Conservation (phyloP, 2,797 vertebrate species). For the Channallabes apus region DNA sequence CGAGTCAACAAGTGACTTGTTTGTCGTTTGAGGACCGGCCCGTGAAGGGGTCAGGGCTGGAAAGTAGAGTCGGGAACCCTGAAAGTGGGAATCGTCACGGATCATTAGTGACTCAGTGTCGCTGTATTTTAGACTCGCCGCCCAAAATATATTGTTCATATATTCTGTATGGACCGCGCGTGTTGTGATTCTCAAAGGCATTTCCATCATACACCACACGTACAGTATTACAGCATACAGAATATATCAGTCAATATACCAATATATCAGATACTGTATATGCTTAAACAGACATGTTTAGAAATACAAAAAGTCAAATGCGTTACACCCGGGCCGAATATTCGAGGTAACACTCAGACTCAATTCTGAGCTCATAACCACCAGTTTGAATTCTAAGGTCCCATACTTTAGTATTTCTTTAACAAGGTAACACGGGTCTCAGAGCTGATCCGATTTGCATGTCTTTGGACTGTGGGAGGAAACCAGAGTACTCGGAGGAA, state of each 20-base stretch:
- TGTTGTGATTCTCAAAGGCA: not conserved
- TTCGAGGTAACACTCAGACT: not conserved
- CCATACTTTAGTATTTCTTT: too few relatives aligned
- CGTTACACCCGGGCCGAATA: too few relatives aligned
- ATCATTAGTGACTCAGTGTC: not conserved
- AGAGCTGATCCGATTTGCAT: too few relatives aligned
- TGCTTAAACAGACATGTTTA: too few relatives aligned
- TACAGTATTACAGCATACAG: too few relatives aligned
- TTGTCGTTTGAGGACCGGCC: not conserved
- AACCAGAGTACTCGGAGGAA: too few relatives aligned
- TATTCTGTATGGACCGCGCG: not conserved
- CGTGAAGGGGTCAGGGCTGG: constrained; percentile 8
- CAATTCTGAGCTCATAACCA: not conserved
- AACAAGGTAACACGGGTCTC: too few relatives aligned
- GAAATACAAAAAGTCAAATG: too few relatives aligned
- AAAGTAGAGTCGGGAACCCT: not conserved
- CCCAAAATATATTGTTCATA: not conserved
- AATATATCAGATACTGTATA: too few relatives aligned
- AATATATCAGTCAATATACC: too few relatives aligned
- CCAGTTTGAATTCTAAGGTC: not conserved
- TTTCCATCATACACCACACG: not conserved
- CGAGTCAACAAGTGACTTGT: constrained; percentile 35
- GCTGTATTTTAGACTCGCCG: not conserved
- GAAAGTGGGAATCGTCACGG: not conserved
- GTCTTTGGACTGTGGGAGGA: too few relatives aligned